phyloP scores from a whole-genome alignment of 1,140 invertebrate genomes.

The Muscidifurax raptorellus region DNA sequence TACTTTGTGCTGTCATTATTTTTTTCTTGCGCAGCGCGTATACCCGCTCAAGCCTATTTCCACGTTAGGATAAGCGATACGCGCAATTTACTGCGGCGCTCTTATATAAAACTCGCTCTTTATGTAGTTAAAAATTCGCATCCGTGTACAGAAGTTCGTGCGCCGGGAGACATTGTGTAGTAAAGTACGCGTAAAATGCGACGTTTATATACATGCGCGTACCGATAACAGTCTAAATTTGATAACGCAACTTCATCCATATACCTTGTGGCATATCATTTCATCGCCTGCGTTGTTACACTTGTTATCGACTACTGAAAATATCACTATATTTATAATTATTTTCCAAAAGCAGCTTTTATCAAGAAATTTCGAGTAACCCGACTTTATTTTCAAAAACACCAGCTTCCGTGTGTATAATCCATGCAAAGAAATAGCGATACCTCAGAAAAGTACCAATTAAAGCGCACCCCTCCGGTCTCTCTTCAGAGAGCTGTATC shows the following conservation, averaged over 20 bases:
- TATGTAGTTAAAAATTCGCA: not conserved
- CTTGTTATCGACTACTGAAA: no score
- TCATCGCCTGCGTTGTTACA: no score
- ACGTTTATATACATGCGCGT: not conserved
- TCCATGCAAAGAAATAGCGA: no score
- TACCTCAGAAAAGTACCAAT: not conserved
- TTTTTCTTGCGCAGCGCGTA: not conserved
- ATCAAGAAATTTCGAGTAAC: no score
- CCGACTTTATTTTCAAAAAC: no score
- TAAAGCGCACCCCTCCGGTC: not conserved
- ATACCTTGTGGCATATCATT: no score
- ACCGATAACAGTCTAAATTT: not conserved
- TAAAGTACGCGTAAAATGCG: conserved; percentile 20
- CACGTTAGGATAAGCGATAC: not conserved
- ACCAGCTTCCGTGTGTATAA: no score
- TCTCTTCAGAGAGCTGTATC: no score
- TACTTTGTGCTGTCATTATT: not conserved
- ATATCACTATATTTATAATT: no score
- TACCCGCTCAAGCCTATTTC: not conserved
- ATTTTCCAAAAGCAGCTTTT: no score
- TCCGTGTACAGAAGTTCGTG: not conserved
- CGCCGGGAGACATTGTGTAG: not conserved
- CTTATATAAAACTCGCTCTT: conserved; percentile 24
- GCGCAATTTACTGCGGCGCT: not conserved
- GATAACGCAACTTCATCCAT: not conserved